Evolutionary conservation across 2,888 invertebrate genomes (phyloP).

Genomic region (Rhorus exstirpatorius): DNA sequence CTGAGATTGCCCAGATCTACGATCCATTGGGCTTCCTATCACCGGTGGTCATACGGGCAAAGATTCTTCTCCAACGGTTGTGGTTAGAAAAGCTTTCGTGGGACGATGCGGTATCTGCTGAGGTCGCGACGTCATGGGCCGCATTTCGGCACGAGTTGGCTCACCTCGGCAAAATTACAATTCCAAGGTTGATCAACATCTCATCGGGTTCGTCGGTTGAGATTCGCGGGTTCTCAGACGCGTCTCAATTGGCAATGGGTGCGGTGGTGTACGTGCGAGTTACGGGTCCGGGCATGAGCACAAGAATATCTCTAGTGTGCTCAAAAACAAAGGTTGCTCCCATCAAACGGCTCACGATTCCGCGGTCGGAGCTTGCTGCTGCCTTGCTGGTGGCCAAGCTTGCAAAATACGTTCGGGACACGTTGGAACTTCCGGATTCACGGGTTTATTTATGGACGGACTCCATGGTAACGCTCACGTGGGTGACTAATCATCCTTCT

Average conservation of each 20-base stretch:
- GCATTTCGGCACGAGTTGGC: neutral
- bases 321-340: slow-evolving; percentile 65
- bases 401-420: neutral
- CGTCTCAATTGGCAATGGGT: slow-evolving; percentile 44
- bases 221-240: slow-evolving; percentile 60
- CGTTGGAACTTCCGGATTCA: neutral
- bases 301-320: slow-evolving; percentile 11
- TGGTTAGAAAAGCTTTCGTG: slow-evolving; percentile 9
- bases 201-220: neutral
- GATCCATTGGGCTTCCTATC: slow-evolving; percentile 11
- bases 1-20: slow-evolving; percentile 3
- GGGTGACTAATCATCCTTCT: slow-evolving; percentile 11
- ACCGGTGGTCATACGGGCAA: neutral
- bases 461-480: neutral
- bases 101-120: neutral
- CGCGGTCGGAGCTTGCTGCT: slow-evolving; percentile 74
- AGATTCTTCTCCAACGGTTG: neutral
- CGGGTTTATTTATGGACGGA: too few relatives aligned
- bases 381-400: slow-evolving; percentile 64
- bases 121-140: neutral
- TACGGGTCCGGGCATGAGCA: neutral
- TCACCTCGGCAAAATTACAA: neutral
- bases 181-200: slow-evolving; percentile 46
- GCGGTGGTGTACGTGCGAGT: slow-evolving; percentile 36
- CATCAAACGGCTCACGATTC: slow-evolving; percentile 68